These are phyloP conservation scores for Leucania comma DNA, from an alignment of 2,888 invertebrate genomes.

Conservation along the genomic window DNA sequence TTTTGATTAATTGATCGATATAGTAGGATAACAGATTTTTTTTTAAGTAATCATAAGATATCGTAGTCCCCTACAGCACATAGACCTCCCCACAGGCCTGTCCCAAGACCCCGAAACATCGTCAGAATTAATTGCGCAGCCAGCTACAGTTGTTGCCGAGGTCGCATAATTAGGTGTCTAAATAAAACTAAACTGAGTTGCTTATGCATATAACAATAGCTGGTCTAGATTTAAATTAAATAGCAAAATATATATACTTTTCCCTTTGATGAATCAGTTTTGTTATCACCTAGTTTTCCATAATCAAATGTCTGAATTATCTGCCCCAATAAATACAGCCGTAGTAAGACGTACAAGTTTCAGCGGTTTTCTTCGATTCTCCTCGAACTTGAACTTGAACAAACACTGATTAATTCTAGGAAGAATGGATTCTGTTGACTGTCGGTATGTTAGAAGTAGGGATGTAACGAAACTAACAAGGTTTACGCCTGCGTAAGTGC, in stretches of 20 bases:
- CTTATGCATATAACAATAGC: too few species aligned
- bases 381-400: not conserved
- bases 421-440: slow-evolving; percentile 2
- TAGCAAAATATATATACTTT: too few species aligned
- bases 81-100: not conserved
- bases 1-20: too few species aligned
- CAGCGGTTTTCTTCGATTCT: not conserved
- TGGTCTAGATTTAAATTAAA: too few species aligned
- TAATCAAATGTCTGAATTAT: not conserved
- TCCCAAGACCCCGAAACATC: not conserved
- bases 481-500: not conserved
- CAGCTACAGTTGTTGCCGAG: not conserved
- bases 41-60: too few species aligned
- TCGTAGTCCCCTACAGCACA: too few species aligned
- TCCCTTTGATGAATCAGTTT: not conserved
- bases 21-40: too few species aligned
- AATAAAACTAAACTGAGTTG: too few species aligned
- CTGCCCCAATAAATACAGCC: not conserved
- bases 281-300: not conserved
- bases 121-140: not conserved
- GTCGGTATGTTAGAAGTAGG: not conserved
- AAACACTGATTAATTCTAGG: slow-evolving; percentile 8
- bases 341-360: not conserved
- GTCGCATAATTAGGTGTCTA: too few species aligned
- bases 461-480: not conserved